Evolutionary conservation across 2,888 invertebrate genomes (phyloP).

Genomic region (Acanthopleura granulata): DNA sequence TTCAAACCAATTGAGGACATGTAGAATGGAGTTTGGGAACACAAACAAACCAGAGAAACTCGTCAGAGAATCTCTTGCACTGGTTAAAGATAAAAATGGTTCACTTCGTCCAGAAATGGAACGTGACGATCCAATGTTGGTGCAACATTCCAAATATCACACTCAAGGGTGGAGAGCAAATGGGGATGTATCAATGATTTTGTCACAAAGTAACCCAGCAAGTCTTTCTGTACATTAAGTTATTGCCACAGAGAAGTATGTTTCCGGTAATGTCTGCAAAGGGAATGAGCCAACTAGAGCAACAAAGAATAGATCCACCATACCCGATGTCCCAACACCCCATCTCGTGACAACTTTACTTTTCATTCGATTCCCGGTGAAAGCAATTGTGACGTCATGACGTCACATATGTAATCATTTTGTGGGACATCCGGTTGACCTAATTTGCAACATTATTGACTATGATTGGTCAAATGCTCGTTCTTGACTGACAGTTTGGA

Average conservation of each 20-base stretch:
- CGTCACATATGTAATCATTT: too few species aligned
- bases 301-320: conserved; percentile 30
- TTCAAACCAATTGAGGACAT: too few species aligned
- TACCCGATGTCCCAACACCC: too few species aligned
- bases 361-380: too few species aligned
- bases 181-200: conserved; percentile 40
- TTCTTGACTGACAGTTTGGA: too few species aligned
- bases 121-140: conserved; percentile 39
- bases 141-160: conserved; percentile 38
- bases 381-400: too few species aligned
- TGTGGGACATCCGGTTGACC: too few species aligned
- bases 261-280: conserved; percentile 40
- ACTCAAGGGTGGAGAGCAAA: conserved; percentile 42
- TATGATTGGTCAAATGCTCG: too few species aligned
- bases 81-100: conserved; percentile 38
- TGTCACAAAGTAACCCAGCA: conserved; percentile 33
- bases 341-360: too few species aligned
- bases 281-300: conserved; percentile 39
- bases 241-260: conserved; percentile 25
- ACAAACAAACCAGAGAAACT: conserved; percentile 25
- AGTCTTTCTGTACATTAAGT: conserved; percentile 42
- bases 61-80: conserved; percentile 26
- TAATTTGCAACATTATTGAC: too few species aligned
- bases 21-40: conserved; percentile 40
- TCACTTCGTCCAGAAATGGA: conserved; percentile 39